A percentile compares a stretch with the other conserved stretches of the same genome.
Evolutionary conservation across 2,113 vertebrate genomes (phyloP).

Genomic region (Synchiropus splendidus): DNA sequence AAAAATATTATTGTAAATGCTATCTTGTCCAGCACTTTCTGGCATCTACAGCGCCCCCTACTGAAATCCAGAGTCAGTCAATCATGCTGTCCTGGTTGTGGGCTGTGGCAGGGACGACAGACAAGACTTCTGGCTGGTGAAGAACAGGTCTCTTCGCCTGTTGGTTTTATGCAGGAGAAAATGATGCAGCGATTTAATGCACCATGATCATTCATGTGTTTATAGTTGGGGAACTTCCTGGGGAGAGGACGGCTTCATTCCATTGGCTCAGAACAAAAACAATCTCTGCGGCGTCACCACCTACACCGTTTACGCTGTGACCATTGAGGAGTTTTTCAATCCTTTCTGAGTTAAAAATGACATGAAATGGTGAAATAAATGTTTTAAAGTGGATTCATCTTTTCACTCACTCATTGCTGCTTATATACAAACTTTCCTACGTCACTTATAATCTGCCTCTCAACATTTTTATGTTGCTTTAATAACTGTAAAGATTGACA

Average conservation of each 20-base stretch:
- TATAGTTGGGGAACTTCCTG: slow-evolving; percentile 62
- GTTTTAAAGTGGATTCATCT: too few relatives aligned
- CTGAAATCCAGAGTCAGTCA: slow-evolving; percentile 26
- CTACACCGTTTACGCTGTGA: slow-evolving; percentile 48
- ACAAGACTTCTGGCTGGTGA: slow-evolving; percentile 63
- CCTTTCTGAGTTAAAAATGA: too few relatives aligned
- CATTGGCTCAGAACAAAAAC: slow-evolving; percentile 59
- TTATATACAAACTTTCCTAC: too few relatives aligned
- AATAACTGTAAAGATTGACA: too few relatives aligned
- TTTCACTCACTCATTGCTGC: too few relatives aligned
- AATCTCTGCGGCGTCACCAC: slow-evolving; percentile 65
- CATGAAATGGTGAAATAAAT: too few relatives aligned
- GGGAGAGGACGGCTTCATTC: slow-evolving; percentile 65
- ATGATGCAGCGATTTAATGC: background rate
- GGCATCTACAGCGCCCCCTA: slow-evolving; percentile 39
- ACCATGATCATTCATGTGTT: slow-evolving; percentile 3
- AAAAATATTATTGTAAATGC: background rate
- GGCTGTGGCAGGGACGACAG: slow-evolving; percentile 57
- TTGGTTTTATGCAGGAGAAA: background rate
- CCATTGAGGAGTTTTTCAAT: too few relatives aligned
- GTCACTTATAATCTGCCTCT: too few relatives aligned
- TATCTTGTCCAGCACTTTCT: background rate
- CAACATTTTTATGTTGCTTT: too few relatives aligned
- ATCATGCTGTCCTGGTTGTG: slow-evolving; percentile 50
- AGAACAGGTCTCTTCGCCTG: slow-evolving; percentile 69